Evolutionary conservation across 1,140 invertebrate genomes (phyloP).

Genomic region (Venturia canescens): DNA sequence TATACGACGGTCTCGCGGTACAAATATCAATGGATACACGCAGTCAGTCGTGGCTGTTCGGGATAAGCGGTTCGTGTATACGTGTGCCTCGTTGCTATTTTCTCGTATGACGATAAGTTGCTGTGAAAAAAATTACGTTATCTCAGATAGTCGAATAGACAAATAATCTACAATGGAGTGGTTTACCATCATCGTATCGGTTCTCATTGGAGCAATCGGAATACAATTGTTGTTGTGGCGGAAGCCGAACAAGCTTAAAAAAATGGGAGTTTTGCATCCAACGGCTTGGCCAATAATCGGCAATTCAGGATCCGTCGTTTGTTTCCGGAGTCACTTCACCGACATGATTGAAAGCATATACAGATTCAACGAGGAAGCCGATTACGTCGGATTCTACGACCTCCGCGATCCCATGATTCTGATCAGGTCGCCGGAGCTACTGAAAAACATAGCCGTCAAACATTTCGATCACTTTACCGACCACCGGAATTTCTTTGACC

Average conservation of each 20-base stretch:
- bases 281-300: not conserved
- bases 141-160: too few relatives aligned
- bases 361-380: conserved; percentile 32
- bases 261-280: not conserved
- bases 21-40: too few relatives aligned
- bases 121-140: too few relatives aligned
- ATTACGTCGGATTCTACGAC: conserved; percentile 75
- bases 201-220: not conserved
- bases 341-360: not conserved
- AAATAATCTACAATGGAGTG: not conserved
- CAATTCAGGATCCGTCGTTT: not conserved
- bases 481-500: conserved; percentile 71
- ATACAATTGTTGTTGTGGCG: not conserved
- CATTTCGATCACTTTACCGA: conserved; percentile 82
- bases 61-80: too few relatives aligned
- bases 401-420: conserved; percentile 76
- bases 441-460: conserved; percentile 79
- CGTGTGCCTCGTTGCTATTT: too few relatives aligned
- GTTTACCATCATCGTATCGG: not conserved
- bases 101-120: too few relatives aligned
- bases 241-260: not conserved
- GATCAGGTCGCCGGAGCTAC: conserved; percentile 79
- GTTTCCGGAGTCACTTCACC: too few relatives aligned
- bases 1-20: too few relatives aligned
- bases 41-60: too few relatives aligned